These are phyloP conservation scores for Solenodon paradoxus DNA, from an alignment of 2,113 vertebrate species.

Conservation along the genomic window DNA sequence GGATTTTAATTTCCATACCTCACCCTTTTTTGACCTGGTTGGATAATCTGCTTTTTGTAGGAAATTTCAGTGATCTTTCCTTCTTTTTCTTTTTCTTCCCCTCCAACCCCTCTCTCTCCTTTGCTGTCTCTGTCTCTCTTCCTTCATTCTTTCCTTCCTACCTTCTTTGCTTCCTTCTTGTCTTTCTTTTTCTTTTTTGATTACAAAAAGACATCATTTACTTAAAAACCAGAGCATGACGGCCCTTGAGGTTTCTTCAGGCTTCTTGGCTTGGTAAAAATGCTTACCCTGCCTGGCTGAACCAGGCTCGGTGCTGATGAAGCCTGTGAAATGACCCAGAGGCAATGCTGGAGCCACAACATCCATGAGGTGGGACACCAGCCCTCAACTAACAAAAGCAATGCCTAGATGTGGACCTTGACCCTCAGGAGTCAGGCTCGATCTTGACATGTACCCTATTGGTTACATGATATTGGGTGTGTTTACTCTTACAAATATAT, in stretches of 20 bases:
- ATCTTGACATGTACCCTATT: neutral
- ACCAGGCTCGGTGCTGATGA: neutral
- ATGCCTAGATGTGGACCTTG: neutral
- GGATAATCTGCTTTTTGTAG: neutral
- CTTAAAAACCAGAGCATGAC: slow-evolving; percentile 64
- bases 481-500: neutral
- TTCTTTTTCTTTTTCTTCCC: too few relatives aligned
- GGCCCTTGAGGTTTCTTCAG: neutral
- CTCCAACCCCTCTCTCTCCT: too few relatives aligned
- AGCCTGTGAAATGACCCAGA: neutral
- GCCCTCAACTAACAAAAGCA: neutral
- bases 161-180: neutral
- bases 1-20: slow-evolving; percentile 49
- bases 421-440: neutral
- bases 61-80: neutral
- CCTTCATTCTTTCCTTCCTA: too few relatives aligned
- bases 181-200: neutral
- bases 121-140: too few relatives aligned
- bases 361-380: neutral
- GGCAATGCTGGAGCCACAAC: neutral
- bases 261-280: slow-evolving; percentile 19
- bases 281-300: neutral
- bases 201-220: slow-evolving; percentile 37
- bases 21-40: slow-evolving; percentile 22
- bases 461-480: neutral